Evolutionary conservation across 2,113 vertebrate species (phyloP), one percentile per base, ranked within the genome.

Genomic region (Xenopus borealis): DNA sequence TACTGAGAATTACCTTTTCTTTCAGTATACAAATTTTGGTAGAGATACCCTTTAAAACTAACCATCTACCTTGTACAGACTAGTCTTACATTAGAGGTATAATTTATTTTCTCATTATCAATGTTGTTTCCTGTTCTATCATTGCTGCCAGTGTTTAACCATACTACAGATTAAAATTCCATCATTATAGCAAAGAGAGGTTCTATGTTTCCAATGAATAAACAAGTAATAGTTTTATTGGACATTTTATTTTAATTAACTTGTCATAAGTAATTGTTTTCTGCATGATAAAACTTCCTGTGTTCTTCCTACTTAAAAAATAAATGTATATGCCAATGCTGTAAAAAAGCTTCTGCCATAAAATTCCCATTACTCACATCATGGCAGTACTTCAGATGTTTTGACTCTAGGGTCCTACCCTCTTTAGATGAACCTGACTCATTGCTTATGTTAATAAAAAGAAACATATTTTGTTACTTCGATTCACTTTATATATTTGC

Each of bases 191-290:
- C 7, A 55, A 55, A 17, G 52, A 47, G 23, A 47, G 19, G 18
- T 13, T 62, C 44, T 72, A 30, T 40, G 27, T 53, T 64, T 63
- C 12, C 52, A 55, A 55, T 55, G 52, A 55, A 18, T n/a, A 67
- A 61, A 66, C 55, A 67, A 50, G 64, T 67, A 67, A 67, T 74
- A 67, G 53, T 50, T 68, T 75, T 57, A 30, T 65, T 66, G 33
- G 5, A 68, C 40, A 61, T 23, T 75, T n/a, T 70, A 55, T 46
- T 66, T 69, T 70, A 76, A 69, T 69, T 76, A 76, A 62, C 33
- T 76, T 76, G 74, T 69, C 66, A 70, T 2, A 76, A 63, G 47
- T 76, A 76, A 70, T 69, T 76, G 74, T 67, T 64, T 69, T 69
- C 40, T 62, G 27, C 53, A 59, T 62, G 68, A 69, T 76, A 76